A percentile compares a stretch with the other conserved stretches of the same genome.
Conservation (phyloP, 2,113 vertebrate species). For the Arothron firmamentum region DNA sequence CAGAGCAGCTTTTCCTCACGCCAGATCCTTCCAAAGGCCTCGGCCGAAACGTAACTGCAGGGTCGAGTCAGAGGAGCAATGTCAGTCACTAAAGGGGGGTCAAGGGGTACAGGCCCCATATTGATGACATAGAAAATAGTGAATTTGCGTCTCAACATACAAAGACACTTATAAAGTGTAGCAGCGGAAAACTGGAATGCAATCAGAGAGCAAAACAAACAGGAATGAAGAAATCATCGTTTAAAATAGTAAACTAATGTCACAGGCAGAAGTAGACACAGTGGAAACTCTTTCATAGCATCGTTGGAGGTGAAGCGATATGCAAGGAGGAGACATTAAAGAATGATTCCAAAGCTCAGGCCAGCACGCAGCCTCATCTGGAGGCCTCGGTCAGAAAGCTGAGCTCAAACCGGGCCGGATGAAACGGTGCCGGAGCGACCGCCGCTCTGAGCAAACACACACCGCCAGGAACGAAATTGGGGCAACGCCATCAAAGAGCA, state of each 20-base stretch:
- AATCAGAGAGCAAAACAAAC: no score
- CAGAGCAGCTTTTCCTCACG: conserved; percentile 11
- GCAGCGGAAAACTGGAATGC: conserved; percentile 34
- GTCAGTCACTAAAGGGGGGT: not conserved
- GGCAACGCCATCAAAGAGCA: no score
- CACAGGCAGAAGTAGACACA: no score
- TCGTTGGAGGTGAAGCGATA: conserved; percentile 4
- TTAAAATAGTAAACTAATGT: no score
- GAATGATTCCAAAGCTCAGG: conserved; percentile 28
- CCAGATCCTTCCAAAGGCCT: conserved; percentile 8
- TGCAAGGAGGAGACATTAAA: not conserved
- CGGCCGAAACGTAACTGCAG: conserved; percentile 1
- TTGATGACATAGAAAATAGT: conserved; percentile 66
- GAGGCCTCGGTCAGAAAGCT: conserved; percentile 18
- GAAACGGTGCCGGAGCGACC: conserved; percentile 48
- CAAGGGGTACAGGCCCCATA: conserved; percentile 30
- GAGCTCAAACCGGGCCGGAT: conserved; percentile 46
- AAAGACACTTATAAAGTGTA: conserved; percentile 75
- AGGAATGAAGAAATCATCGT: no score
- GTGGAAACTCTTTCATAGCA: not conserved
- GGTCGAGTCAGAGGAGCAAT: not conserved
- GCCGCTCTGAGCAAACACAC: conserved; percentile 49
- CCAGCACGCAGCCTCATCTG: conserved; percentile 32
- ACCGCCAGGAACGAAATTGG: conserved; percentile 11
- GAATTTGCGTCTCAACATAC: conserved; percentile 61